Evolutionary conservation across 2,113 vertebrate genomes (phyloP).

Genomic region (Pachycephala philippinensis): DNA sequence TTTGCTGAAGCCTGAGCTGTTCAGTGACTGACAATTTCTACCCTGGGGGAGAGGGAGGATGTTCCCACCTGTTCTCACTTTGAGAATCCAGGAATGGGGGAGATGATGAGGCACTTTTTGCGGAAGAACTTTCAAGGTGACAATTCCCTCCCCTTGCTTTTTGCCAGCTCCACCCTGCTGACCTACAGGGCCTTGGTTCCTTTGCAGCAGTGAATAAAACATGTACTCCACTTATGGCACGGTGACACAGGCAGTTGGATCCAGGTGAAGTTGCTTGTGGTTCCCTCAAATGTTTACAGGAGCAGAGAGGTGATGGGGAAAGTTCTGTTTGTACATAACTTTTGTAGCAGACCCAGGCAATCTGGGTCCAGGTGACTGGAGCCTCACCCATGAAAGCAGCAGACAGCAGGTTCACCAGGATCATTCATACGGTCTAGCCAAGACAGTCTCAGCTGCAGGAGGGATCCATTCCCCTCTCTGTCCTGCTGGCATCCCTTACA

Average conservation of each 20-base stretch:
- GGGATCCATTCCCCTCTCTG: neutral
- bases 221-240: neutral
- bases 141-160: neutral
- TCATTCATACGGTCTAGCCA: accelerated
- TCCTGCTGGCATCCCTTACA: neutral
- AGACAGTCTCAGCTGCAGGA: neutral
- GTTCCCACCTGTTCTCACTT: neutral
- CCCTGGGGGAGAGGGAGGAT: neutral
- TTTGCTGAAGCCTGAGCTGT: neutral
- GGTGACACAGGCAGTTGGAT: neutral
- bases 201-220: neutral
- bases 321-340: neutral
- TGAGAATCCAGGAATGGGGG: neutral
- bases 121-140: neutral
- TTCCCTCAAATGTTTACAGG: neutral
- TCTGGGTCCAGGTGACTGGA: neutral
- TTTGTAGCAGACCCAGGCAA: neutral
- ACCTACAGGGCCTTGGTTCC: neutral
- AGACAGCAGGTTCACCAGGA: neutral
- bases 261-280: neutral
- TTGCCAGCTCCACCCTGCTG: neutral
- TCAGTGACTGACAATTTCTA: neutral
- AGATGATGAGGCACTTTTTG: neutral
- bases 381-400: neutral
- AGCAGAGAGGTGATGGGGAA: neutral